These are phyloP conservation scores for Lepus timidus DNA, from an alignment of 2,113 vertebrate genomes.

Conservation along the genomic window DNA sequence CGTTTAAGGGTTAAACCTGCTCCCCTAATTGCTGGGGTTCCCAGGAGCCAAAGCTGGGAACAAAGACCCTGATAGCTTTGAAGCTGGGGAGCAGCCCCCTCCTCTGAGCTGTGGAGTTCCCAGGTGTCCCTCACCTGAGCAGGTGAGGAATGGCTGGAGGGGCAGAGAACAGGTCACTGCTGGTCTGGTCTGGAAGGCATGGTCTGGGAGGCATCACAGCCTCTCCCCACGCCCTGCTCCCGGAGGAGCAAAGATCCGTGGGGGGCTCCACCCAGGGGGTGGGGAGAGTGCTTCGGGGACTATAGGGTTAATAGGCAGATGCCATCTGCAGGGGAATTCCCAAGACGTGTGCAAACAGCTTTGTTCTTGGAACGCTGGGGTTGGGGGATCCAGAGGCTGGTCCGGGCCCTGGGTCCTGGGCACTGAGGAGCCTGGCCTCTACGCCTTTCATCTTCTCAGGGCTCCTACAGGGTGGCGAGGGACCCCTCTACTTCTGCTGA, in stretches of 20 bases:
- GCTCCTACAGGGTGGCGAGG: constrained; percentile 31
- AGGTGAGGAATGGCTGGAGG: constrained; percentile 75
- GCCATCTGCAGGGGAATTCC: constrained; percentile 84
- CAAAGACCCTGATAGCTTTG: constrained; percentile 85
- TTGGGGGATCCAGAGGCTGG: constrained; percentile 72
- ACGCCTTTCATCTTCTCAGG: constrained; percentile 40
- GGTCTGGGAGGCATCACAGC: constrained; percentile 42
- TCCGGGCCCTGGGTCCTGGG: constrained; percentile 67
- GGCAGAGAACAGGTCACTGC: constrained; percentile 72
- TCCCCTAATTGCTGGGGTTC: constrained; percentile 84
- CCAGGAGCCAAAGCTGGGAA: constrained; percentile 82
- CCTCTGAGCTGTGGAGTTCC: constrained; percentile 73
- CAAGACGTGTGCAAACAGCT: constrained; percentile 82
- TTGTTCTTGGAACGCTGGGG: constrained; percentile 76
- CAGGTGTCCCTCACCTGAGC: constrained; percentile 82
- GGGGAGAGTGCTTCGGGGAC: constrained; percentile 70
- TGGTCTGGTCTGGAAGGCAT: constrained; percentile 65
- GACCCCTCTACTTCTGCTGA: constrained; percentile 10
- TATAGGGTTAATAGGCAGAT: constrained; percentile 83
- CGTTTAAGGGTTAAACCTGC: constrained; percentile 84
- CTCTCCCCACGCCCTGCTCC: constrained; percentile 49
- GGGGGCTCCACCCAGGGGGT: neutral
- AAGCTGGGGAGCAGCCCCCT: constrained; percentile 80
- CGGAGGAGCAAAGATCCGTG: constrained; percentile 16
- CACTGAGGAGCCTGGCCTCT: constrained; percentile 54